A percentile compares a stretch with the other conserved stretches of the same genome.
phyloP scores from a whole-genome alignment of 2,888 invertebrate species.

The Seira musarum region DNA sequence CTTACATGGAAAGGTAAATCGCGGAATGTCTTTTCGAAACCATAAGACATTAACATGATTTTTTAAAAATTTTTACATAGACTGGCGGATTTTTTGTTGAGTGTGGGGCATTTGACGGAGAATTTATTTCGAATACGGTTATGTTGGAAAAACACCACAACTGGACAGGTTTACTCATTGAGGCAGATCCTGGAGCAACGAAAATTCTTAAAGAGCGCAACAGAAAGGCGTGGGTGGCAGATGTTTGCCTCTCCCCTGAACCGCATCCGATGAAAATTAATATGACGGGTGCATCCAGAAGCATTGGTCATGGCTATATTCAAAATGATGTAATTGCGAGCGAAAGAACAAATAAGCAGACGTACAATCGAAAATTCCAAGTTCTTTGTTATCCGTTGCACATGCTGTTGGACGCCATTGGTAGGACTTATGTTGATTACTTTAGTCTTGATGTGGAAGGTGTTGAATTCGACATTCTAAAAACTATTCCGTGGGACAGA shows the following conservation, averaged over 20 bases:
- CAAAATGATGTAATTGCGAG: constrained; percentile 7
- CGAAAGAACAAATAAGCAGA: background rate
- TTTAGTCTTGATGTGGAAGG: constrained; percentile 47
- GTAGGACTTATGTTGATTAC: constrained; percentile 26
- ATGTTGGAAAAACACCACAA: constrained; percentile 73
- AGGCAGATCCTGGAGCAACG: constrained; percentile 63
- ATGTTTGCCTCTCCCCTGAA: background rate
- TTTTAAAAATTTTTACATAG: too few species aligned
- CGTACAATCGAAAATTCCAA: background rate
- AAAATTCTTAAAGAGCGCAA: background rate
- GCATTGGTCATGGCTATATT: background rate
- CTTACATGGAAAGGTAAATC: too few species aligned
- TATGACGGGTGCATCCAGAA: background rate
- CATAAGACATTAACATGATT: too few species aligned
- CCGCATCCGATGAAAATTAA: background rate
- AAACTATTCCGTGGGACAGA: constrained; percentile 40
- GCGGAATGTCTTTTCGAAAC: too few species aligned
- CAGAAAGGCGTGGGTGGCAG: background rate
- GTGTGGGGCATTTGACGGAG: constrained; percentile 66
- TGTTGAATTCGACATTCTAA: constrained; percentile 28
- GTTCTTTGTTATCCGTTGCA: constrained; percentile 19
- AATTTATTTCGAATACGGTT: constrained; percentile 75
- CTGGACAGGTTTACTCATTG: constrained; percentile 75
- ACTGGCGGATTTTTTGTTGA: constrained; percentile 47
- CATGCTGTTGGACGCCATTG: constrained; percentile 12